These are phyloP conservation scores for Enteromius afrohamiltoni DNA, from an alignment of 2,797 vertebrate genomes.

Conservation along the genomic window DNA sequence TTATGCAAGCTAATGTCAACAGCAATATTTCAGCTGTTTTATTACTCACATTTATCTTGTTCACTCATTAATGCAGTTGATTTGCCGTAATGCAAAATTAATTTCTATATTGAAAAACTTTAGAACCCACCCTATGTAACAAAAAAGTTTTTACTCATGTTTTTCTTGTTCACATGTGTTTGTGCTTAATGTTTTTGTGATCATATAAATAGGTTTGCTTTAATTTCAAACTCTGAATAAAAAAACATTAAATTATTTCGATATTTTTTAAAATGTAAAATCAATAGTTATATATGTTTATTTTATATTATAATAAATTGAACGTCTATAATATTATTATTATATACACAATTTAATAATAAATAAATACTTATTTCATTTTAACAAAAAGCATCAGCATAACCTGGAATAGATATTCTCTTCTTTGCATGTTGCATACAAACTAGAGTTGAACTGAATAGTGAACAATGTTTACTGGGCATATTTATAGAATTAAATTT, in stretches of 20 bases:
- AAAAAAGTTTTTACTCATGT: neutral
- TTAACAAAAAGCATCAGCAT: neutral
- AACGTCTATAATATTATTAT: neutral
- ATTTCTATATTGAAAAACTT: neutral
- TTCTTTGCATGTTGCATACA: conserved; percentile 2
- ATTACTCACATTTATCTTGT: neutral
- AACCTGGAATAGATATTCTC: neutral
- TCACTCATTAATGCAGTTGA: neutral
- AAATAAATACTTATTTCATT: neutral
- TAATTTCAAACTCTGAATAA: neutral
- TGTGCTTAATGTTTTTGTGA: neutral
- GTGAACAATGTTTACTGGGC: neutral
- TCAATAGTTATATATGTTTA: neutral
- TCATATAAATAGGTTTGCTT: neutral
- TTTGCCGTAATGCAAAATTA: neutral
- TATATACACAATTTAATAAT: neutral
- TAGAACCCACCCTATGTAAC: too few species aligned
- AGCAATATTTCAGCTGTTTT: conserved; percentile 6
- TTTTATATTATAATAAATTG: neutral
- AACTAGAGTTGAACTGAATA: neutral
- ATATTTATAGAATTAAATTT: neutral
- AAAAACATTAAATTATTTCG: neutral
- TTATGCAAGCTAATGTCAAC: conserved; percentile 16
- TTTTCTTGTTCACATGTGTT: neutral
- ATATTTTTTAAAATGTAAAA: neutral